Evolutionary conservation across 2,113 vertebrate species (phyloP).

Genomic region (Xiphophorus hellerii): DNA sequence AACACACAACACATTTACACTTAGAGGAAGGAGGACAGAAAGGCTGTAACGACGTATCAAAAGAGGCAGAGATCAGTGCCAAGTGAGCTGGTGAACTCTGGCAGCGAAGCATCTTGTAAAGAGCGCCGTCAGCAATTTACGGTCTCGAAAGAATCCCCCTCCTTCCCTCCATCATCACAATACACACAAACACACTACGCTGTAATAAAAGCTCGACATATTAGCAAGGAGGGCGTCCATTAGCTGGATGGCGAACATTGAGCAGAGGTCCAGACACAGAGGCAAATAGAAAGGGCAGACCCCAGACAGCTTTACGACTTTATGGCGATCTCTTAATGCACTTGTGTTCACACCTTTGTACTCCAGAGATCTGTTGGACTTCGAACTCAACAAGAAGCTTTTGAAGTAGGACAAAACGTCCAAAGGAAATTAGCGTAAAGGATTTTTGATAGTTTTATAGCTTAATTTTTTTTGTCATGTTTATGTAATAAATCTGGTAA

Average conservation of each 20-base stretch:
- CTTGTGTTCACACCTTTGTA: conserved; percentile 45
- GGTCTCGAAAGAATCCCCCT: not conserved
- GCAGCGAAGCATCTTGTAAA: conserved; percentile 49
- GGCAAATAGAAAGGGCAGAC: conserved; percentile 22
- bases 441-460: too few species aligned
- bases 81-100: conserved; percentile 59
- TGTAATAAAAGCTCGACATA: conserved; percentile 44
- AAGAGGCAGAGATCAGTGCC: conserved; percentile 24
- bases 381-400: conserved; percentile 5
- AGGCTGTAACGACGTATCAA: conserved; percentile 9
- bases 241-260: conserved; percentile 54
- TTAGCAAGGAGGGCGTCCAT: conserved; percentile 41
- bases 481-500: too few species aligned
- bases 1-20: not conserved
- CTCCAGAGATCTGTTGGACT: conserved; percentile 1
- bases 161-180: not conserved
- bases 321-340: conserved; percentile 49
- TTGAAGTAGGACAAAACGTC: not conserved
- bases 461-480: too few species aligned
- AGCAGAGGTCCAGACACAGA: conserved; percentile 46
- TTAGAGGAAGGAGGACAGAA: not conserved
- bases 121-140: conserved; percentile 56
- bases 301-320: conserved; percentile 57
- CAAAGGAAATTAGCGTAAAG: not conserved
- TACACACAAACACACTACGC: conserved; percentile 14